Conservation (phyloP, 1,140 invertebrate genomes). For the Ostrea edulis region DNA sequence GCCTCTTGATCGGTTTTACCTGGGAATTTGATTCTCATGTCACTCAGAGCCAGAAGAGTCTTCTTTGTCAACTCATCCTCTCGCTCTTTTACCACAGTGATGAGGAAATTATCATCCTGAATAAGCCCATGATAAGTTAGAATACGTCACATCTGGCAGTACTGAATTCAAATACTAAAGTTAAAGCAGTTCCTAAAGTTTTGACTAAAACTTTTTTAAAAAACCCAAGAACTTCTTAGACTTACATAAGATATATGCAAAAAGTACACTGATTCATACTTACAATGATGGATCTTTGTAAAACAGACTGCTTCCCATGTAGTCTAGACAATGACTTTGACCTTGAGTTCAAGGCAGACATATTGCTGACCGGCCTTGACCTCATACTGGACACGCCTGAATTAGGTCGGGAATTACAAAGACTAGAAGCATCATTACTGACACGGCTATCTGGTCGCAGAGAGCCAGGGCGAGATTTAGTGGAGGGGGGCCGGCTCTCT, state of each 20-base stretch:
- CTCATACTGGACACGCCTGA: constrained; percentile 61
- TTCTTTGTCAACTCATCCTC: constrained; percentile 74
- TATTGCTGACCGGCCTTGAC: constrained; percentile 61
- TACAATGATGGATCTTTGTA: constrained; percentile 68
- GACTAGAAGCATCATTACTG: constrained; percentile 57
- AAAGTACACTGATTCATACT: constrained; percentile 1
- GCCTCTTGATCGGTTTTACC: constrained; percentile 78
- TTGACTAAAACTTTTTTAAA: no score
- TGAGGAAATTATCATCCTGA: neutral
- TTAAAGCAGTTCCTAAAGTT: no score
- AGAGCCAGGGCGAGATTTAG: constrained; percentile 58
- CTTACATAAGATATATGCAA: no score
- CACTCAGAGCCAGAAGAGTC: constrained; percentile 73
- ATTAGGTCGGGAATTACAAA: constrained; percentile 63
- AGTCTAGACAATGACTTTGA: constrained; percentile 63
- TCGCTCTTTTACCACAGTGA: constrained; percentile 68
- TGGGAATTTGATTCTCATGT: constrained; percentile 79
- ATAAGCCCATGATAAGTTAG: neutral
- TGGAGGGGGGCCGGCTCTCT: constrained; percentile 42
- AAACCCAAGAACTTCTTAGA: no score
- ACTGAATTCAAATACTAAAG: no score
- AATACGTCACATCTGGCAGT: no score
- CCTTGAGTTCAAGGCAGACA: constrained; percentile 53
- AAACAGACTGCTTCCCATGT: constrained; percentile 61
- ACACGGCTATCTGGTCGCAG: constrained; percentile 56